Evolutionary conservation across 2,113 vertebrate species (phyloP).

Genomic region (Ivindomyrus marchei): DNA sequence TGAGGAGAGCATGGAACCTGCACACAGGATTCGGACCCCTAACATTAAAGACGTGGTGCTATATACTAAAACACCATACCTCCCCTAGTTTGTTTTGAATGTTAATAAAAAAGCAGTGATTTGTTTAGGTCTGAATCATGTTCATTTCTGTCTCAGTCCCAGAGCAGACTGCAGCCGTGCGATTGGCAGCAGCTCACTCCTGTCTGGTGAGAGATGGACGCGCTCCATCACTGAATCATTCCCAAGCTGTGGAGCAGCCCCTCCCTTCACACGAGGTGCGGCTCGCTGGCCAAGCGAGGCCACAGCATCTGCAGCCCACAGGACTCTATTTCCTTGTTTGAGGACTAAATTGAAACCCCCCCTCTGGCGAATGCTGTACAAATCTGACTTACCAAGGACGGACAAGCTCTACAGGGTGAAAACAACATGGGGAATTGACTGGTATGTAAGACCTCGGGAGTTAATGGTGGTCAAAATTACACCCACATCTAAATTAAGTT

Average conservation of each 20-base stretch:
- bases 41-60: neutral
- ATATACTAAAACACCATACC: neutral
- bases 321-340: neutral
- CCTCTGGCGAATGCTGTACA: neutral
- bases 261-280: neutral
- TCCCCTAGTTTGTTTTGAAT: neutral
- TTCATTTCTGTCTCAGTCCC: neutral
- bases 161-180: neutral
- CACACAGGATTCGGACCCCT: neutral
- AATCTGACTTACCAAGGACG: neutral
- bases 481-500: neutral
- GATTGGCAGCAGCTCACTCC: neutral
- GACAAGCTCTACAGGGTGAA: neutral
- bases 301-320: neutral
- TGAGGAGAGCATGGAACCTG: neutral
- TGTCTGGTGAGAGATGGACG: neutral
- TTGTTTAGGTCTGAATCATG: neutral
- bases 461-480: constrained; percentile 10
- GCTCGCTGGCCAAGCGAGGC: neutral
- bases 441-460: neutral
- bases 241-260: neutral
- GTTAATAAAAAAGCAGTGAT: neutral
- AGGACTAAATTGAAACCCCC: neutral
- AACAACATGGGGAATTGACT: neutral
- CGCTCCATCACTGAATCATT: neutral